phyloP scores from a whole-genome alignment of 2,113 vertebrate genomes.

The Ivindomyrus marchei region DNA sequence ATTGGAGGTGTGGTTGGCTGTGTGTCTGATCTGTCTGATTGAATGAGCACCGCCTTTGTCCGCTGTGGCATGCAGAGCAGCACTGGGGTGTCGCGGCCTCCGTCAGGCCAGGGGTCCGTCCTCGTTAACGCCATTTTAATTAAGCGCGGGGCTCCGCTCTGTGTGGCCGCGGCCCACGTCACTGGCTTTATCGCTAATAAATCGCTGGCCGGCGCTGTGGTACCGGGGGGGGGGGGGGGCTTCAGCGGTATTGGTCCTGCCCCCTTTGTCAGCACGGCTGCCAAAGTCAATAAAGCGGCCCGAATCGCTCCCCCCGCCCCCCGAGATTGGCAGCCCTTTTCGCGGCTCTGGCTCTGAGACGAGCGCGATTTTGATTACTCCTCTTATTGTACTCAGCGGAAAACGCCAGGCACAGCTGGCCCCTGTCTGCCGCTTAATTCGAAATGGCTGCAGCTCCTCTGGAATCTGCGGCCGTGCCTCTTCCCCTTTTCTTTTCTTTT shows the following conservation, averaged over 20 bases:
- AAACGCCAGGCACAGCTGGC: constrained; percentile 1
- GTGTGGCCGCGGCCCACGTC: background rate
- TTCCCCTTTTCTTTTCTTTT: background rate
- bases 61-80: background rate
- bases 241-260: constrained; percentile 19
- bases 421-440: background rate
- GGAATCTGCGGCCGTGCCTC: background rate
- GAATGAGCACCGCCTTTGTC: constrained; percentile 4
- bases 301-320: constrained; percentile 21
- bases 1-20: background rate
- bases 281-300: constrained; percentile 37
- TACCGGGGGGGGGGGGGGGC: constrained; percentile 13
- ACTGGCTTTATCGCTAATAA: background rate
- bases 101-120: too few relatives aligned
- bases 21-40: background rate
- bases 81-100: background rate
- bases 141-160: background rate
- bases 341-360: background rate
- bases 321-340: constrained; percentile 16
- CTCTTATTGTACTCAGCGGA: background rate
- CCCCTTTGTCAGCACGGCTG: constrained; percentile 28
- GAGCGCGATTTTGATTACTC: background rate
- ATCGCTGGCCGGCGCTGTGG: background rate
- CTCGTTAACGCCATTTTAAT: constrained; percentile 25
- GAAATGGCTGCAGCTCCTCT: constrained; percentile 5